Conservation (phyloP, 1,140 invertebrate species). For the Vanessa atalanta region DNA sequence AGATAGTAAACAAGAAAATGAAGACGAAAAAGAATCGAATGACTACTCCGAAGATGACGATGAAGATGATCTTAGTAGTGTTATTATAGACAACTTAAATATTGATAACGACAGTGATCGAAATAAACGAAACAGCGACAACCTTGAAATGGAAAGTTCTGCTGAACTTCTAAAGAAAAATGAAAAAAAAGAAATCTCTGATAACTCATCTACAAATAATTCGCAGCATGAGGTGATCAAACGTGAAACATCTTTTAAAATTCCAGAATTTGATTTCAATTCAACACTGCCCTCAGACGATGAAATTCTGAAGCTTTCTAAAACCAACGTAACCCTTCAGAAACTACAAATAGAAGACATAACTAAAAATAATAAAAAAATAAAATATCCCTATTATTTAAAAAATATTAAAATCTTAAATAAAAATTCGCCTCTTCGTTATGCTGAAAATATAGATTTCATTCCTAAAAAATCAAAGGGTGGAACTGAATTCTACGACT, state of each 20-base stretch:
- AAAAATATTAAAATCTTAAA: constrained; percentile 61
- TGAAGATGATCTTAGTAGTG: constrained; percentile 34
- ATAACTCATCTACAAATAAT: constrained; percentile 7
- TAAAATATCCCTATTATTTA: constrained; percentile 81
- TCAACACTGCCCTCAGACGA: constrained; percentile 48
- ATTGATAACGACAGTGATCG: constrained; percentile 33
- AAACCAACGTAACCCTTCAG: constrained; percentile 40
- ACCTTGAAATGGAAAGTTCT: neutral
- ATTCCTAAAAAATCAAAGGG: constrained; percentile 81
- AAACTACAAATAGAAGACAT: constrained; percentile 36
- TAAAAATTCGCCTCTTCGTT: constrained; percentile 82
- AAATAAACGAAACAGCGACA: constrained; percentile 31
- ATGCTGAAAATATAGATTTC: constrained; percentile 81
- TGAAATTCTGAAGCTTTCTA: constrained; percentile 49
- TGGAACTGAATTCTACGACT: constrained; percentile 83
- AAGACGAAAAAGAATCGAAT: constrained; percentile 60
- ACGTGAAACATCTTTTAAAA: constrained; percentile 51
- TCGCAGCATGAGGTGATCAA: constrained; percentile 57
- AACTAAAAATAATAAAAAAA: constrained; percentile 26
- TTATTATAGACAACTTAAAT: constrained; percentile 34
- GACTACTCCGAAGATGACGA: constrained; percentile 64
- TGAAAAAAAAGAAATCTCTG: constrained; percentile 2
- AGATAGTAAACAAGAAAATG: constrained; percentile 57
- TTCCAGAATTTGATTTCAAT: constrained; percentile 58
- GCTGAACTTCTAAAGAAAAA: neutral